Conservation (phyloP, 2,888 invertebrate species). For the Myopa tessellatipennis region DNA sequence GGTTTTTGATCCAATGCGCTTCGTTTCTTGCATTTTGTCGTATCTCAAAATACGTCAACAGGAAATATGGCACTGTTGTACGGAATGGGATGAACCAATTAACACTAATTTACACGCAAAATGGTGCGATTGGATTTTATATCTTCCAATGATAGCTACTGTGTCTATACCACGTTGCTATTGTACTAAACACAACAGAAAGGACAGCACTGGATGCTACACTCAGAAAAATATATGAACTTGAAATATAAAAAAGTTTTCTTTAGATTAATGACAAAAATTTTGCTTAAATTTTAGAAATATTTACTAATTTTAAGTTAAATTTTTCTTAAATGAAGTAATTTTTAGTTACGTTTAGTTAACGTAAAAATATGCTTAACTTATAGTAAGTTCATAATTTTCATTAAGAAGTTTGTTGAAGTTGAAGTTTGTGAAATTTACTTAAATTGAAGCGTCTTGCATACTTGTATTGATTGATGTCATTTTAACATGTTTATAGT, state of each 20-base stretch:
- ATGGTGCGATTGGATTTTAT: too few relatives aligned
- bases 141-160: too few relatives aligned
- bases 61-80: conserved; percentile 1
- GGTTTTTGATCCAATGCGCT: not conserved
- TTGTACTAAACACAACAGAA: too few relatives aligned
- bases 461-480: not conserved
- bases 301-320: too few relatives aligned
- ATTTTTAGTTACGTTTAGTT: not conserved
- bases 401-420: not conserved
- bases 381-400: not conserved
- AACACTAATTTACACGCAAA: not conserved
- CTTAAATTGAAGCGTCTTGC: not conserved
- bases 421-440: conserved; percentile 1
- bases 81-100: conserved; percentile 6
- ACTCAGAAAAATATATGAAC: too few relatives aligned
- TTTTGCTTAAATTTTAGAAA: too few relatives aligned
- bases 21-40: not conserved
- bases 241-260: too few relatives aligned
- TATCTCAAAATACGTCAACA: conserved; percentile 13
- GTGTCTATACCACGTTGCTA: too few relatives aligned
- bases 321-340: too few relatives aligned
- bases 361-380: not conserved
- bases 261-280: too few relatives aligned
- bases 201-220: too few relatives aligned
- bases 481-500: not conserved